Conservation (phyloP, 2,888 invertebrate species). For the Clepsis dumicolana region DNA sequence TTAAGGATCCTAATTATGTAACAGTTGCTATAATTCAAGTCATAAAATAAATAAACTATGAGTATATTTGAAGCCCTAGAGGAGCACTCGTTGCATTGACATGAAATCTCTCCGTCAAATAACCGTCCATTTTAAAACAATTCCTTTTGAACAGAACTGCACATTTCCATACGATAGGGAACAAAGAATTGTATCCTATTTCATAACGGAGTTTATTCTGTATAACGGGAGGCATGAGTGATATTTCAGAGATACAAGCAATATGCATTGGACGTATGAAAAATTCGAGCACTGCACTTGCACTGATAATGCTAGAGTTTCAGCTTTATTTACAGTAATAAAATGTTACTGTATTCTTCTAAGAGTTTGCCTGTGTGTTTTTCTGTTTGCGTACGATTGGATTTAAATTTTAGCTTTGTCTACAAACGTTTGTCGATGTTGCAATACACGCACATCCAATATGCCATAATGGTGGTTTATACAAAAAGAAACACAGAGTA, state of each 20-base stretch:
- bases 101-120: background rate
- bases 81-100: background rate
- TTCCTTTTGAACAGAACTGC: constrained; percentile 13
- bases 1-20: too few relatives aligned
- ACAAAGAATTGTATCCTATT: constrained; percentile 24
- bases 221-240: constrained; percentile 22
- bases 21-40: too few relatives aligned
- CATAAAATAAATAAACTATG: background rate
- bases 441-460: too few relatives aligned
- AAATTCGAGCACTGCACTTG: constrained; percentile 2
- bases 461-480: too few relatives aligned
- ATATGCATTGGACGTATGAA: constrained; percentile 7
- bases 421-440: background rate
- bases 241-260: constrained; percentile 31
- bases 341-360: too few relatives aligned
- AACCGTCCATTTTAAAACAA: constrained; percentile 14
- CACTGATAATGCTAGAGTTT: background rate
- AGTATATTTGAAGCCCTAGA: background rate
- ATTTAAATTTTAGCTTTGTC: background rate
- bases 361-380: too few relatives aligned
- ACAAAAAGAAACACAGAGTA: too few relatives aligned
- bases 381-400: background rate
- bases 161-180: constrained; percentile 13
- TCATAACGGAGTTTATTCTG: constrained; percentile 24
- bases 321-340: too few relatives aligned